A percentile compares a stretch with the other conserved stretches of the same genome.
phyloP scores from a whole-genome alignment of 2,113 vertebrate genomes.

The Colinus virginianus region DNA sequence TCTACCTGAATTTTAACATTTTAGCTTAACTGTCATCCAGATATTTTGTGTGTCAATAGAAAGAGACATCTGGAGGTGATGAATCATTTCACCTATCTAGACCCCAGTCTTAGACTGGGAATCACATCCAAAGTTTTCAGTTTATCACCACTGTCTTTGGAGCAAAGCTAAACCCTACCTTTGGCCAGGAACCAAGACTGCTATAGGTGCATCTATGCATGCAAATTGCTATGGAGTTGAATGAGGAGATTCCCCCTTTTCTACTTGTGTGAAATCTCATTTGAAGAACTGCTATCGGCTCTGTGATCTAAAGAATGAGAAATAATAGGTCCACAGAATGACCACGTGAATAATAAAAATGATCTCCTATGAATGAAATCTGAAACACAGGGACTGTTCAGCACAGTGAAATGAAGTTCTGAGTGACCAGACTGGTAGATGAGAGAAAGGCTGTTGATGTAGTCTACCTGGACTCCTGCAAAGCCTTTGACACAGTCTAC shows the following conservation, averaged over 20 bases:
- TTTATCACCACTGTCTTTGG: not conserved
- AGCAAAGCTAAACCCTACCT: not conserved
- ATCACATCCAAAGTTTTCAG: not conserved
- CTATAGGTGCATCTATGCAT: accelerated
- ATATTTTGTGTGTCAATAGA: not conserved
- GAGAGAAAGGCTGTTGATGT: too few species aligned
- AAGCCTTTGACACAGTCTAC: too few species aligned
- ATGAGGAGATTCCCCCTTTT: not conserved
- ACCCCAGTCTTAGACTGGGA: not conserved
- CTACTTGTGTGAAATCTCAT: not conserved
- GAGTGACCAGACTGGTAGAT: too few species aligned
- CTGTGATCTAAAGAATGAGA: not conserved
- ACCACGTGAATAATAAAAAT: not conserved
- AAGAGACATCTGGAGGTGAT: not conserved
- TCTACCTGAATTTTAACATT: slow-evolving; percentile 11
- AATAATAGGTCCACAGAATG: not conserved
- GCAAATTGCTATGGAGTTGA: not conserved
- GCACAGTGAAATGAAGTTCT: not conserved
- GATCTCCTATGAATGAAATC: not conserved
- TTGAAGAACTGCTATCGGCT: not conserved
- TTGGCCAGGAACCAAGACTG: not conserved
- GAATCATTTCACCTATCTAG: slow-evolving; percentile 25
- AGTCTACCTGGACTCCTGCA: too few species aligned
- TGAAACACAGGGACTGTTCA: not conserved
- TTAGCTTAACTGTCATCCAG: slow-evolving; percentile 5